These are phyloP conservation scores for Branchellion lobata DNA, from an alignment of 2,888 invertebrate species.

Conservation along the genomic window DNA sequence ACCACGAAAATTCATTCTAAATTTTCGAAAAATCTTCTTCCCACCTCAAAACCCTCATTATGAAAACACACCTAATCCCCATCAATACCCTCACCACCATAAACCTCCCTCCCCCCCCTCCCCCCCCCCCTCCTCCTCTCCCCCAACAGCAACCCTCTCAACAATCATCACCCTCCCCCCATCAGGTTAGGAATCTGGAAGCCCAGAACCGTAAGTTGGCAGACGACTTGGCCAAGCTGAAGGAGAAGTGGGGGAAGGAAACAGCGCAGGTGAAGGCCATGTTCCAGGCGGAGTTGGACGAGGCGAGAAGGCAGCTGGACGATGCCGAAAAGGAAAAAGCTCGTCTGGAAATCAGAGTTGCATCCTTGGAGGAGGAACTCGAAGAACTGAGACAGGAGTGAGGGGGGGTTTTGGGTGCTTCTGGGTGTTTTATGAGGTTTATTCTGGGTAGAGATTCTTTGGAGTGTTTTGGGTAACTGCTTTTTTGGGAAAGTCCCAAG, in stretches of 20 bases:
- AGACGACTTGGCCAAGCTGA: constrained; percentile 59
- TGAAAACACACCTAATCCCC: too few relatives aligned
- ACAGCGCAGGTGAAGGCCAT: constrained; percentile 60
- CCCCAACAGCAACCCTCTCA: too few relatives aligned
- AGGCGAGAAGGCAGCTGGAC: constrained; percentile 64
- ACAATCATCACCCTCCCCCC: constrained; percentile 54
- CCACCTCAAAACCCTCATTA: too few relatives aligned
- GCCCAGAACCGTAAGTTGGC: constrained; percentile 63
- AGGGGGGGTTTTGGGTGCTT: constrained; percentile 18
- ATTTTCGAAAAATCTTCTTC: too few relatives aligned
- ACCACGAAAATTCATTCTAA: too few relatives aligned
- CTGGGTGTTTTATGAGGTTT: neutral
- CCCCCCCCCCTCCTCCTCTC: too few relatives aligned
- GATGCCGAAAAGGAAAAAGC: constrained; percentile 64
- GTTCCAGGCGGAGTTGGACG: constrained; percentile 64
- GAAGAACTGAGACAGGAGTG: constrained; percentile 56
- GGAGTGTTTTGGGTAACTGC: neutral
- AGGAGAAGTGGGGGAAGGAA: constrained; percentile 54
- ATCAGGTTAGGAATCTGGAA: constrained; percentile 60
- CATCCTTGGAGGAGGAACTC: constrained; percentile 62
- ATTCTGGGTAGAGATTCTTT: neutral
- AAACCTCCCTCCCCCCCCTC: too few relatives aligned
- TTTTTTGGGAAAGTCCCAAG: neutral
- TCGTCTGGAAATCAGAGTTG: constrained; percentile 63
- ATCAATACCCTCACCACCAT: too few relatives aligned